Evolutionary conservation across 2,888 invertebrate species (phyloP).

Genomic region (Ennomos erosarius): DNA sequence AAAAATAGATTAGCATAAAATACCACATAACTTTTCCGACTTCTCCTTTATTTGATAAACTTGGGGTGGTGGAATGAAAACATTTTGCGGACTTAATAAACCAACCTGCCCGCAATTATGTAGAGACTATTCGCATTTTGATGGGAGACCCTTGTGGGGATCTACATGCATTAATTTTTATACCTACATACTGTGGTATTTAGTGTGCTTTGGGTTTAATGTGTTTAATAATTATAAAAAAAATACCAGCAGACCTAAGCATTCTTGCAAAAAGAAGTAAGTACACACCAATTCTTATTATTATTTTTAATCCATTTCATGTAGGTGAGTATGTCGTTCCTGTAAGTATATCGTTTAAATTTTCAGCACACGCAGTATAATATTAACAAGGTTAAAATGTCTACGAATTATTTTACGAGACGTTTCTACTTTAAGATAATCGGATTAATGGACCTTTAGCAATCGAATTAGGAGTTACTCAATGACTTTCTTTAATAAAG

Average conservation of each 20-base stretch:
- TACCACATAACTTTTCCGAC: slow-evolving; percentile 24
- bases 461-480: slow-evolving; percentile 33
- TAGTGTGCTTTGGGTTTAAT: slow-evolving; percentile 8
- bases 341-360: too few relatives aligned
- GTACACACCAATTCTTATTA: too few relatives aligned
- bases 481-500: slow-evolving; percentile 30
- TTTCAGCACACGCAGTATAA: too few relatives aligned
- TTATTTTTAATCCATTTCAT: too few relatives aligned
- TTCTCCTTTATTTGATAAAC: slow-evolving; percentile 36
- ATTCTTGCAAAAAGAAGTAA: too few relatives aligned
- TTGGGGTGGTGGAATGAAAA: slow-evolving; percentile 38
- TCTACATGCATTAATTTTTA: slow-evolving; percentile 19
- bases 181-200: slow-evolving; percentile 14
- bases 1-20: slow-evolving; percentile 23
- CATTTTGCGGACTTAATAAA: slow-evolving; percentile 42
- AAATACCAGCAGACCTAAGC: too few relatives aligned
- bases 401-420: slow-evolving; percentile 24
- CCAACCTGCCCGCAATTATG: slow-evolving; percentile 35
- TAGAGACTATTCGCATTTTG: neutral
- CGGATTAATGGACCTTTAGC: slow-evolving; percentile 31
- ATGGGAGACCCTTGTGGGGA: slow-evolving; percentile 10
- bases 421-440: slow-evolving; percentile 30
- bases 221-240: neutral
- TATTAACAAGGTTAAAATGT: neutral
- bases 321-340: too few relatives aligned